Evolutionary conservation across 2,888 invertebrate genomes (phyloP), one percentile per base, ranked within the genome.

Genomic region (Xanthorhoe spadicearia): DNA sequence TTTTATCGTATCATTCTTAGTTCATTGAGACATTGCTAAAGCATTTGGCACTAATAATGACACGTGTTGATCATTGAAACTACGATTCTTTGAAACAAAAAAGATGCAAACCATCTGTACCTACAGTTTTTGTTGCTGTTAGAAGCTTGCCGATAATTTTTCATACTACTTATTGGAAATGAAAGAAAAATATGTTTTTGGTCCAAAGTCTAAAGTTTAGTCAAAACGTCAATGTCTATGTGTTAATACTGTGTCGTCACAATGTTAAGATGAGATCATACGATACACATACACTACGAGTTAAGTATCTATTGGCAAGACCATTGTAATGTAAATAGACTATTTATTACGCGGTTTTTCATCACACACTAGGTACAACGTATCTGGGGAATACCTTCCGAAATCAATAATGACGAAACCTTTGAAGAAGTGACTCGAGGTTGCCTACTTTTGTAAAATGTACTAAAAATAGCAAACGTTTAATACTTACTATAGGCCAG

Each of bases 391-490:
- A 64, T 59, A 64, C 18, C 53, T 15, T 43, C 32, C 3, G 23
- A 54, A 53, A 38, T 38, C 19, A 64, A 64, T 54, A 64, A 48
- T 59, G 49, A 59, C 38, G 53, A 49, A 64, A 54, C 58, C 49
- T 28, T 35, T 49, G 18, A 46, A 53, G 32, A 9, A 18, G 10
- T 51, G 51, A 51, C n/a, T 23, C 59, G 18, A 18, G 50, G n/a
- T 50, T 48, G 48, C n/a, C 32, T 28, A 18, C n/a, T 43, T 4
- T 13, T 19, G 2, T 43, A 43, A 13, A 43, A 43, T 13, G 38
- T 13, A 13, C 38, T 13, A 9, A 43, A 43, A 38, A 38, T 38
- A 38, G 38, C 8, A 38, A n/a, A n/a, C n/a, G n/a, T n/a, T n/a
- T n/a, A n/a, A n/a, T n/a, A n/a, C n/a, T n/a, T n/a, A n/a, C n/a